Base-by-base conservation (phyloP, 2,113 vertebrate species). In the Meleagris gallopavo region DNA sequence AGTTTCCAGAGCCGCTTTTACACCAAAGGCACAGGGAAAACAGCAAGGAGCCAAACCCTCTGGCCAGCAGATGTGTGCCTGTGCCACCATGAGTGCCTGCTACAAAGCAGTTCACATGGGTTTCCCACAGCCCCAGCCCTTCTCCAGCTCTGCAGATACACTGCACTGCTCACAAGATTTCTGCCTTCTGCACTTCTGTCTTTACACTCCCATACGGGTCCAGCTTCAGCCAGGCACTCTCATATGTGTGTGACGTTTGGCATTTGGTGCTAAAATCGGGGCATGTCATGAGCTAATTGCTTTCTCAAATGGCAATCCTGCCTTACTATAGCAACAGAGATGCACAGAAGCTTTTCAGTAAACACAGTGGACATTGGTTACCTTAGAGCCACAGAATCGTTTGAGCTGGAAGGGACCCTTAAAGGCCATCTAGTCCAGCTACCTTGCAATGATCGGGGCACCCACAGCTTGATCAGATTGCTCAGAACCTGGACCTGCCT, bases 191-290 rank as follows among this genome's bases (percentile, higher is more conserved):
- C 27, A 2, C 46, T 43, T 34, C 0, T 0, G 61, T 0, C 2
- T 87, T 79, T 18, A 19, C 52, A 46, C 24, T 0, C 16, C 50
- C 65, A 46, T 1, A 0, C 2, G 34, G n/a, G 27, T 29, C 79
- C 79, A 77, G 1, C 1, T 1, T 64, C 77, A 29, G 80, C 73
- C 12, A 2, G 67, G 65, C 50, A 21, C 61, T 15, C 6, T 15
- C 15, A 64, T 60, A 70, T 1, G 0, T 13, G 67, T 0, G 0
- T 52, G 21, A 6, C 0, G 0, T 77, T 45, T 20, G 52, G 65
- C 32, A 19, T 25, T 86, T 89, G 15, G 11, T 74, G 87, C 32
- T 83, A 2, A 5, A 34, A 40, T 52, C 13, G 6, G 60, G 62
- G 69, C 50, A 10, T n/a, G 13, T 4, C 50, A 71, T 25, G 52